Evolutionary conservation across 2,113 vertebrate species (phyloP).

Genomic region (Xenotilapia longispinis): DNA sequence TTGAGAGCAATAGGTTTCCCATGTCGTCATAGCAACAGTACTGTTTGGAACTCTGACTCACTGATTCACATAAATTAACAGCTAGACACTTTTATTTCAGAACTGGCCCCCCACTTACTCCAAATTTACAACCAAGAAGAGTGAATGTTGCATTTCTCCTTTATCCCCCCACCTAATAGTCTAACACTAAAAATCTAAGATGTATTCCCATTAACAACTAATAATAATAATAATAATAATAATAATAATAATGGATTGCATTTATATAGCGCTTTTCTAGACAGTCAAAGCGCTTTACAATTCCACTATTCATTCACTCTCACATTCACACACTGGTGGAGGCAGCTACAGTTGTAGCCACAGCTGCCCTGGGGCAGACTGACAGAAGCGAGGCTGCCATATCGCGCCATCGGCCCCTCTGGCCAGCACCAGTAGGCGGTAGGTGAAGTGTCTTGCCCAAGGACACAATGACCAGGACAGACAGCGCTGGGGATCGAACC

Average conservation of each 20-base stretch:
- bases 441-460: neutral
- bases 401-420: neutral
- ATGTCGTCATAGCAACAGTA: slow-evolving; percentile 11
- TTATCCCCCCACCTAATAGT: neutral
- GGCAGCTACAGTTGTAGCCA: neutral
- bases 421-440: accelerated
- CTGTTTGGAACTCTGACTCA: slow-evolving; percentile 13
- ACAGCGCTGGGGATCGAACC: neutral
- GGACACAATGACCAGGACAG: neutral
- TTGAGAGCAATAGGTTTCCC: neutral
- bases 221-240: neutral
- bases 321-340: neutral
- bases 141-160: neutral
- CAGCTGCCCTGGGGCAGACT: neutral
- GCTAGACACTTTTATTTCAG: neutral
- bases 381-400: neutral
- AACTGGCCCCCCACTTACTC: neutral
- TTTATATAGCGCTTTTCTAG: neutral
- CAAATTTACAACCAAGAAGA: neutral
- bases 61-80: neutral
- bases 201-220: neutral
- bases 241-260: neutral
- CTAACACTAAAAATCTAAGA: neutral
- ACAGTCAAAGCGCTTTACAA: neutral
- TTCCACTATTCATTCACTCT: neutral